Evolutionary conservation across 2,888 invertebrate species (phyloP), one percentile per base, ranked within the genome.

Genomic region (Willowsia nigromaculata): DNA sequence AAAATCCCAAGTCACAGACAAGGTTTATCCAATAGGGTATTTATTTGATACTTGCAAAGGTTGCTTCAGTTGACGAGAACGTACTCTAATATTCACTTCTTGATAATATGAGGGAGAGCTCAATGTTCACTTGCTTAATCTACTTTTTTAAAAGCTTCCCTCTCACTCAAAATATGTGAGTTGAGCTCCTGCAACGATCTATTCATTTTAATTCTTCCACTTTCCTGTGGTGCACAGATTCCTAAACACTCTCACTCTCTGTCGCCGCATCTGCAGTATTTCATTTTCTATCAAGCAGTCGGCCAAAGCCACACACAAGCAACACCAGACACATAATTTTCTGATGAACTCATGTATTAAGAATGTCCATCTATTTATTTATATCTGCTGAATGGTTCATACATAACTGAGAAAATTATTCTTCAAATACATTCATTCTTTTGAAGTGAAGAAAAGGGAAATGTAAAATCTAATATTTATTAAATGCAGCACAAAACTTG

Each of bases 231-330:
- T 40, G 22, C 18, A 71, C 40, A 22, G 9, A 43, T 71, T 71
- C 22, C 11, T 40, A 71, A 22, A 71, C 13, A 78, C 76, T 30
- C 40, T 50, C n/a, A 37, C 7, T 56, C 18, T 30, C 15, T 71
- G 74, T 56, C 71, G 50, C 74, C 56, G 56, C 74, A 74, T 80
- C 80, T 80, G 80, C 80, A 80, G 53, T 84, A 71, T 84, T 74
- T 84, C 84, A 84, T 50, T 59, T 59, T 2, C 65, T 74, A 43
- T 3, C 50, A 74, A 74, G 43, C 71, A 74, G 18, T 11, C 33
- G 37, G 65, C 43, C 62, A 50, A 82, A 22, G n/a, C 50, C 71
- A 53, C 84, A 84, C 84, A 84, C 71, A 71, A 13, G 43, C 37
- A 30, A n/a, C 68, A 40, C 40, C 40, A 71, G 43, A 74, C 47